phyloP scores from a whole-genome alignment of 2,797 vertebrate species.

The Hippopotamyrus pictus region DNA sequence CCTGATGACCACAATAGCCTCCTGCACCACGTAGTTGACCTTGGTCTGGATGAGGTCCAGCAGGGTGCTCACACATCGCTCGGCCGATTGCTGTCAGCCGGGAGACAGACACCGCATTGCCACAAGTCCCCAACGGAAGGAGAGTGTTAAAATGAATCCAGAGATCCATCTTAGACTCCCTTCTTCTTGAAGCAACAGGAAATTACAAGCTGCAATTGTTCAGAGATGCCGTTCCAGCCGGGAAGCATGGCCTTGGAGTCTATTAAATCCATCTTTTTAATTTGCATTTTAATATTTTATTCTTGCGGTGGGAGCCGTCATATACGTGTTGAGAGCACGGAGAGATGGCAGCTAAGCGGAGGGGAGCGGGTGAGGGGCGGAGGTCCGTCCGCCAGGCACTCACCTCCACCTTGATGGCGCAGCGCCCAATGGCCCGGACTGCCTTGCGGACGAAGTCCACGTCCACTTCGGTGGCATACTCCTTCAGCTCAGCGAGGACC shows the following conservation, averaged over 20 bases:
- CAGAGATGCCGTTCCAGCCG: neutral
- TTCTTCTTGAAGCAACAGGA: neutral
- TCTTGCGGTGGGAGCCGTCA: neutral
- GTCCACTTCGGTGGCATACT: conserved; percentile 93
- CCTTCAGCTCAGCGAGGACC: conserved; percentile 94
- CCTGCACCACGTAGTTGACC: conserved; percentile 96
- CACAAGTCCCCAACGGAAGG: neutral
- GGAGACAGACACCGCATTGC: neutral
- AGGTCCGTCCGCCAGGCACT: conserved; percentile 1
- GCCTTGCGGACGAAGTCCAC: conserved; percentile 98
- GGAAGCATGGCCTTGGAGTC: neutral
- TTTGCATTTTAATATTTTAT: conserved; percentile 7
- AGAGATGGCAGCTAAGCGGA: neutral
- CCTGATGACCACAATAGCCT: conserved; percentile 95
- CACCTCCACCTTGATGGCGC: conserved; percentile 98
- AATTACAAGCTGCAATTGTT: neutral
- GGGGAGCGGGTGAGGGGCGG: no score
- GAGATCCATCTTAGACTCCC: neutral
- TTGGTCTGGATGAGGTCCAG: conserved; percentile 96
- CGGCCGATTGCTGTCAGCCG: conserved; percentile 79
- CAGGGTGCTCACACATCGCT: conserved; percentile 90
- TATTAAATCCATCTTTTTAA: neutral
- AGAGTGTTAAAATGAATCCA: neutral
- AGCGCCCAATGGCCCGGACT: conserved; percentile 90
- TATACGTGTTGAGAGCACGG: neutral